These are phyloP conservation scores for Dolichopus griseipennis DNA, from an alignment of 2,888 invertebrate species.

Conservation along the genomic window DNA sequence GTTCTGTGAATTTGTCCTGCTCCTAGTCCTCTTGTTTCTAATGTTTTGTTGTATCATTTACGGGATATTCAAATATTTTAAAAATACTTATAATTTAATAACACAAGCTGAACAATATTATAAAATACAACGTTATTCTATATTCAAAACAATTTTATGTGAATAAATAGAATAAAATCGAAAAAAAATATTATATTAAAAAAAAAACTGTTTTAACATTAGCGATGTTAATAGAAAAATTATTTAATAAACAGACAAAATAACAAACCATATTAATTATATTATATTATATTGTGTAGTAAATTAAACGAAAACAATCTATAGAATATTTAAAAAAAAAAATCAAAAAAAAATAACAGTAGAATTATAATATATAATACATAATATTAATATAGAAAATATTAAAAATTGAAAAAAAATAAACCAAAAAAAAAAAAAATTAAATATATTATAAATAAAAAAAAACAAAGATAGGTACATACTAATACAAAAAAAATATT, in stretches of 20 bases:
- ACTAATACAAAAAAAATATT: conserved; percentile 10
- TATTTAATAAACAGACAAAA: conserved; percentile 8
- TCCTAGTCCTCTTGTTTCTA: too few relatives aligned
- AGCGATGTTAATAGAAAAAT: conserved; percentile 9
- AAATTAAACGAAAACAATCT: conserved; percentile 12
- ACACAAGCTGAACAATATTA: not conserved
- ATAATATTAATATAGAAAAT: too few relatives aligned
- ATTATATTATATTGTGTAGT: conserved; percentile 12
- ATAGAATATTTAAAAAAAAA: conserved; percentile 12
- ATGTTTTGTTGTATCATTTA: too few relatives aligned
- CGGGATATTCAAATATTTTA: too few relatives aligned
- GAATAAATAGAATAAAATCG: not conserved
- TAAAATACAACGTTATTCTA: not conserved
- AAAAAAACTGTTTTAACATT: conserved; percentile 8
- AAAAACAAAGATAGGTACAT: not conserved
- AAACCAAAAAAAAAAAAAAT: not conserved
- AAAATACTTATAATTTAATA: conserved; percentile 2
- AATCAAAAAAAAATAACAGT: conserved; percentile 9
- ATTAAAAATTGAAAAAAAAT: conserved; percentile 18
- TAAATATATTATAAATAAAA: not conserved
- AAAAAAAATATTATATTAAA: conserved; percentile 8
- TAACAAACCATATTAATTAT: conserved; percentile 17
- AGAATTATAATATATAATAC: too few relatives aligned
- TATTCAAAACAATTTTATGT: not conserved
- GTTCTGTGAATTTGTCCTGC: too few relatives aligned